phyloP scores from a whole-genome alignment of 2,888 invertebrate species.

The Ctena decussata region DNA sequence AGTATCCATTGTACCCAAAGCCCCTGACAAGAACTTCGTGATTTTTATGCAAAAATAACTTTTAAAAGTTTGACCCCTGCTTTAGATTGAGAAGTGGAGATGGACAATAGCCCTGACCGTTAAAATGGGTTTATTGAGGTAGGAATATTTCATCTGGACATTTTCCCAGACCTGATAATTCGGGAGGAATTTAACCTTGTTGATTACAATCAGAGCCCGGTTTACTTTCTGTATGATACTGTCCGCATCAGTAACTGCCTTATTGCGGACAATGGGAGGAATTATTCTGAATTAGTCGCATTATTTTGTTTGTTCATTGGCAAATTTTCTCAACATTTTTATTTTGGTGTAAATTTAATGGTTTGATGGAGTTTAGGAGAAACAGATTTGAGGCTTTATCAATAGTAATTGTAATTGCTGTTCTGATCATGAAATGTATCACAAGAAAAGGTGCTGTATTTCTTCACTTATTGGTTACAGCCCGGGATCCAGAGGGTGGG shows the following conservation, averaged over 20 bases:
- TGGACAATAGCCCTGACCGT: constrained; percentile 42
- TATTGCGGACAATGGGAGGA: background rate
- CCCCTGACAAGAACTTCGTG: constrained; percentile 27
- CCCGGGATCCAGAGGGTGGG: too few relatives aligned
- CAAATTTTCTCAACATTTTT: constrained; percentile 4
- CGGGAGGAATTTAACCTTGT: constrained; percentile 48
- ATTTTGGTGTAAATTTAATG: constrained; percentile 12
- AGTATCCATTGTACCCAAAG: background rate
- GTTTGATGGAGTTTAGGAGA: background rate
- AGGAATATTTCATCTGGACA: constrained; percentile 45
- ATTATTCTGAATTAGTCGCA: constrained; percentile 23
- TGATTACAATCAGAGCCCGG: background rate
- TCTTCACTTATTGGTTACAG: too few relatives aligned
- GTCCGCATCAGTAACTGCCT: background rate
- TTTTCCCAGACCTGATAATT: constrained; percentile 52
- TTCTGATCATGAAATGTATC: too few relatives aligned
- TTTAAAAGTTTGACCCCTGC: constrained; percentile 54
- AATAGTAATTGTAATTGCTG: too few relatives aligned
- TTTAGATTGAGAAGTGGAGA: constrained; percentile 18
- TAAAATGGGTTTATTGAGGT: constrained; percentile 54
- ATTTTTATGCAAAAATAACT: constrained; percentile 51
- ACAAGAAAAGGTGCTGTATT: too few relatives aligned
- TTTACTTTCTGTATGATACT: background rate
- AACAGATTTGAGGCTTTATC: background rate
- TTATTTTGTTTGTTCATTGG: constrained; percentile 6